Evolutionary conservation across 2,888 invertebrate species (phyloP).

Genomic region (Pseudococcus longispinus): DNA sequence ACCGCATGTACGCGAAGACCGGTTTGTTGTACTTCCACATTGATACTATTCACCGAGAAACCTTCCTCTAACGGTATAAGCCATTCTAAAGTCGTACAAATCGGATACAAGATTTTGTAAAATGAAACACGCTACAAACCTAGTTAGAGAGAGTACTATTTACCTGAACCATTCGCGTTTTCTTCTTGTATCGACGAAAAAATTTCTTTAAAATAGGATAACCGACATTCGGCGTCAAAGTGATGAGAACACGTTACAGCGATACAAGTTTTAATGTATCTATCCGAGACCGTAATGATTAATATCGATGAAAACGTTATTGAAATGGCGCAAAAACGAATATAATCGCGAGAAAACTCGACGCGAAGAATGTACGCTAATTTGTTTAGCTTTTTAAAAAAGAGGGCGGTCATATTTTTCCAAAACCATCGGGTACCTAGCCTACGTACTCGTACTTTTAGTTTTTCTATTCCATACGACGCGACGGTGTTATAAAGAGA

Average conservation of each 20-base stretch:
- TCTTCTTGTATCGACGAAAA: slow-evolving; percentile 64
- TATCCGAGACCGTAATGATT: slow-evolving; percentile 61
- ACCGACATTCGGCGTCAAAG: slow-evolving; percentile 76
- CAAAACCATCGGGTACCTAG: too few relatives aligned
- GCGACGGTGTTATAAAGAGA: too few relatives aligned
- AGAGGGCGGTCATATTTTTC: too few relatives aligned
- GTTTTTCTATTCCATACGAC: too few relatives aligned
- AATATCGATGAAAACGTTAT: neutral
- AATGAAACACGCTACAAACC: neutral
- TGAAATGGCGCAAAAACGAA: too few relatives aligned
- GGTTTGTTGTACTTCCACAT: slow-evolving; percentile 45
- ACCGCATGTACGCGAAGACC: slow-evolving; percentile 37
- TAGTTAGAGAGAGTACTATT: neutral
- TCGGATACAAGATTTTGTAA: too few relatives aligned
- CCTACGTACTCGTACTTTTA: too few relatives aligned
- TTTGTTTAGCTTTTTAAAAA: too few relatives aligned
- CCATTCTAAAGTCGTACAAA: slow-evolving; percentile 44
- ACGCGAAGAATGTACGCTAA: too few relatives aligned
- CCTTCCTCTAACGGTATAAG: slow-evolving; percentile 41
- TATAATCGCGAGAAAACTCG: too few relatives aligned
- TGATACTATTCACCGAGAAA: slow-evolving; percentile 39
- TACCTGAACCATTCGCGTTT: neutral
- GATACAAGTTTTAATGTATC: slow-evolving; percentile 79
- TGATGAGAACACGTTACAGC: slow-evolving; percentile 79
- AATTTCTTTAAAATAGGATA: slow-evolving; percentile 84